phyloP scores from a whole-genome alignment of 2,797 vertebrate genomes.

The Pangasius macronema region DNA sequence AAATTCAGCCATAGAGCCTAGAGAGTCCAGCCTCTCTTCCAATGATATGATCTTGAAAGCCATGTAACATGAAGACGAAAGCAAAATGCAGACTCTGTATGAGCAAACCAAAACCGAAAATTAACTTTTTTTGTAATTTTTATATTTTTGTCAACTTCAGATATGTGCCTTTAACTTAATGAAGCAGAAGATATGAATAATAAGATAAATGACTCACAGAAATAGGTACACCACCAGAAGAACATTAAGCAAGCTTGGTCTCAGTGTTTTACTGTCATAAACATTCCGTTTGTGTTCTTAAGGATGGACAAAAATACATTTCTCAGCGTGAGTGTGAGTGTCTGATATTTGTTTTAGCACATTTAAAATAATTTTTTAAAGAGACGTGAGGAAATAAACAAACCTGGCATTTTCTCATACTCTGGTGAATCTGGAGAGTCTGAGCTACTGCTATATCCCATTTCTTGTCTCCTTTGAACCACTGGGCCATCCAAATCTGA shows the following conservation, averaged over 20 bases:
- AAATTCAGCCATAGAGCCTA: constrained; percentile 75
- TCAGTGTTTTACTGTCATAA: constrained; percentile 70
- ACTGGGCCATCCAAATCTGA: constrained; percentile 81
- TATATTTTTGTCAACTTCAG: neutral
- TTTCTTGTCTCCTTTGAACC: constrained; percentile 72
- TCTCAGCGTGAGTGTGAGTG: constrained; percentile 23
- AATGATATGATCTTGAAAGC: constrained; percentile 84
- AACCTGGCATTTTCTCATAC: constrained; percentile 84
- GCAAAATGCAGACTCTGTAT: constrained; percentile 83
- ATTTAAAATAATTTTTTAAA: constrained; percentile 66
- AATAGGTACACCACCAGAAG: constrained; percentile 84
- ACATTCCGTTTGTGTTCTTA: constrained; percentile 55
- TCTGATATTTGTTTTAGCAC: constrained; percentile 62
- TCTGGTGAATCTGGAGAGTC: constrained; percentile 84
- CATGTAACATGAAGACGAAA: constrained; percentile 91
- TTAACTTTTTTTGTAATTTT: neutral
- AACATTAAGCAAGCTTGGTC: constrained; percentile 77
- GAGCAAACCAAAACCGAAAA: constrained; percentile 30
- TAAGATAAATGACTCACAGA: constrained; percentile 79
- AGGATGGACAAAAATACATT: constrained; percentile 57
- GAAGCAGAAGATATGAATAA: neutral
- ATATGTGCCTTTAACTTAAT: neutral
- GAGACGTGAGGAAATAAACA: constrained; percentile 30
- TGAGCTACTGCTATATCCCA: constrained; percentile 89
- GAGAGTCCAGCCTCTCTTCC: constrained; percentile 81